Evolutionary conservation across 2,113 vertebrate species (phyloP), one percentile per base, ranked within the genome.

Genomic region (Suncus etruscus): DNA sequence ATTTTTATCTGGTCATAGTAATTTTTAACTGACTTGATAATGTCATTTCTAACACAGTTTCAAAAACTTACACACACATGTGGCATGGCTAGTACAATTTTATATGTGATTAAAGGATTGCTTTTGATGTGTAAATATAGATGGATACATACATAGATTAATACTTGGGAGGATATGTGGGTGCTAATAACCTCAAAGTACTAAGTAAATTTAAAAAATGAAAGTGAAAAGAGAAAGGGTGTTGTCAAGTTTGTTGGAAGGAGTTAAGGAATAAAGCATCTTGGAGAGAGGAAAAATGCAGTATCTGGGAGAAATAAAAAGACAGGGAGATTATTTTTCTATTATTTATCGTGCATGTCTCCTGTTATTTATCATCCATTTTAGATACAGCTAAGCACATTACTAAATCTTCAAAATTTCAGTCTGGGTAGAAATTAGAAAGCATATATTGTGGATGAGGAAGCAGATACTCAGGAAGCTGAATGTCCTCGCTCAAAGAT

Each of bases 241-340:
- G 31, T 9, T 39, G 22, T 25, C 5, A 27, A 31, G 70, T 32
- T 16, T 65, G 25, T 65, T 20, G 6, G n/a, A 15, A 29, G 27
- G 58, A 32, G 11, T 1, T 77, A 61, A 81, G 32, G 69, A 68
- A 58, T 58, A 20, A 58, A 58, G 27, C 20, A 54, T 45, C 29
- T 66, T 89, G 69, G 31, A 91, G 39, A 92, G n/a, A 79, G 66
- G 73, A 89, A 77, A 50, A 74, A 65, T 29, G 27, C 48, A 15
- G 4, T 54, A 32, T 90, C 51, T 24, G 12, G 50, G 63, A 20
- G 18, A 61, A 61, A 61, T 61, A 22, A 61, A 61, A 61, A 66
- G 61, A 70, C 11, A 25, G n/a, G 20, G 61, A 31, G 29, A n/a
- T 45, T 29, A 32, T 78, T 48, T 10, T 63, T 20, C 61, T 6